Evolutionary conservation across 2,113 vertebrate species (phyloP), one percentile per base, ranked within the genome.

Genomic region (Herpetotheres cachinnans): DNA sequence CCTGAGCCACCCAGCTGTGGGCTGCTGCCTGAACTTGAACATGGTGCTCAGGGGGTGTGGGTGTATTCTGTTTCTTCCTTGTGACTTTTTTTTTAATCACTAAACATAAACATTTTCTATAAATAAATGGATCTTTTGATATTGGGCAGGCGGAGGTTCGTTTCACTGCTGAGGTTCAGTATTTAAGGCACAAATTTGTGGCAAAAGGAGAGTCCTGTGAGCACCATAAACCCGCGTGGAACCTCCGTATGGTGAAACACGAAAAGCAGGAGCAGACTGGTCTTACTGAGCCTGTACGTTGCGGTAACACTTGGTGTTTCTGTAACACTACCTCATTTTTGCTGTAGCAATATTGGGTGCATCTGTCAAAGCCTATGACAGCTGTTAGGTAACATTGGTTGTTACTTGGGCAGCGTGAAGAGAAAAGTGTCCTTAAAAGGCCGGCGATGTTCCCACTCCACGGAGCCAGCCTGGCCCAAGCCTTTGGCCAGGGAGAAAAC

Each of bases 291-390:
- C 19, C 6, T 29, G 49, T 50, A 29, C 24, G 9, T 54, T 38
- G 30, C 4, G 0, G 50, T 25, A 58, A 84, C 86, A 83, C 63
- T 46, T 86, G 95, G 42, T 59, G 42, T 42, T 83, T 70, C 83
- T 81, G 93, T 91, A 95, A 95, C 81, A 72, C 65, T 77, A 89
- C 86, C 95, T 93, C 55, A 15, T 40, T 73, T 69, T 73, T 47
- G 72, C 78, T 63, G 8, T 29, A 32, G 86, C 77, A 54, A 26
- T 32, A 54, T n/a, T 11, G 9, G 34, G 47, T 79, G 61, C 73
- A 63, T 93, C 81, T 95, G 93, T 84, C 72, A 62, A 89, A 67
- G 55, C 73, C 86, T 47, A 0, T 10, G 65, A 50, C 89, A 95
- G 95, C 94, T 95, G 83, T 54, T 62, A 20, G 83, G 73, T 40